Base-by-base conservation (phyloP, 2,797 vertebrate species). In the Austrolebias charrua region DNA sequence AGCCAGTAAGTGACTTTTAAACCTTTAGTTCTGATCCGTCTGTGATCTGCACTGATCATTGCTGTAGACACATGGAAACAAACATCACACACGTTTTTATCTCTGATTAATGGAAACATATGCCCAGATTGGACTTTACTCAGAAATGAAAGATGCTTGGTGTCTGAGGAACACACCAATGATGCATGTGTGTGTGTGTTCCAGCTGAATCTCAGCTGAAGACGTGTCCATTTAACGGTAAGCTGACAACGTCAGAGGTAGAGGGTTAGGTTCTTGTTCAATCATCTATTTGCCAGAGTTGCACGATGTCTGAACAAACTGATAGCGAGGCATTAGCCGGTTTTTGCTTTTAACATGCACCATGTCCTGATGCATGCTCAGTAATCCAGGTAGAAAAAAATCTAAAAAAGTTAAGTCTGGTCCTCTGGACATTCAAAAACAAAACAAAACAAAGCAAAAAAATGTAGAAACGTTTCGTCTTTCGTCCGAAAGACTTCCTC, bases 1-100 rank as follows among this genome's bases (percentile, higher is more conserved):
- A 88, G 93, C 96, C 88, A 97, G 97, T 99, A 90, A 77, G 96
- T 95, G 6, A 38, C 45, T 2, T 35, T 18, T 19, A 6, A 47
- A 7, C 55, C 11, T 33, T 33, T 33, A 5, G 40, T 12, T 16
- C 4, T 10, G 8, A 7, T 44, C 40, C 4, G 8, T 40, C 24
- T 4, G 14, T 16, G 8, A 33, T 33, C 31, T 33, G 31, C 2
- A 8, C 7, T 8, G 8, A 33, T 33, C 31, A 33, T 33, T 8
- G 8, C 31, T 33, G 31, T 33, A 33, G 5, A 5, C 31, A 24
- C 24, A 24, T 24, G 24, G 24, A 42, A 19, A 12, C 40, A 12
- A 14, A 45, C 0, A 8, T n/a, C 50, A 44, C 20, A 20, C n/a
- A 6, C 7, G 31, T 33, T 33, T 33, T 33, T 33, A 33, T 8